Conservation (phyloP, 2,113 vertebrate species). For the Psephotus haematonotus region DNA sequence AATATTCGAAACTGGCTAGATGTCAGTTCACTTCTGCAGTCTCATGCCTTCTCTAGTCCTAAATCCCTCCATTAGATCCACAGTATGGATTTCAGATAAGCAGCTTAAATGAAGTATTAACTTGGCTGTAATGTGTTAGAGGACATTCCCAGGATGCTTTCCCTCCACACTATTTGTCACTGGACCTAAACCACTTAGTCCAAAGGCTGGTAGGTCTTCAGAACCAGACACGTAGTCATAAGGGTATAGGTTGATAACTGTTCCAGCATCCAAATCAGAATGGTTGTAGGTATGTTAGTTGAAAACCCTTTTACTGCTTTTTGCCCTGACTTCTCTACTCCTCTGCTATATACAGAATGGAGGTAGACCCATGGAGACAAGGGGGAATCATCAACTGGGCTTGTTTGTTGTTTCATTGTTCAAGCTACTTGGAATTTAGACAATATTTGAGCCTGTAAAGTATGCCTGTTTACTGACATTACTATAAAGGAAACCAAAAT, state of each 20-base stretch:
- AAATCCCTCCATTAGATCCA: neutral
- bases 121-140: neutral
- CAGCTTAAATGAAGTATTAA: neutral
- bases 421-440: neutral
- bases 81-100: slow-evolving; percentile 5
- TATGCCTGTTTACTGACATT: neutral
- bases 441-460: neutral
- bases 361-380: neutral
- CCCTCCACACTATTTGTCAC: neutral
- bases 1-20: neutral
- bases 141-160: neutral
- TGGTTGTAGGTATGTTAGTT: neutral
- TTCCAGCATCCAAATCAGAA: neutral
- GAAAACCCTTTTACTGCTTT: neutral
- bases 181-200: neutral
- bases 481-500: neutral
- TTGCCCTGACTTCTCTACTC: neutral
- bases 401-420: neutral
- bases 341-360: neutral
- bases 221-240: neutral
- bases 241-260: neutral
- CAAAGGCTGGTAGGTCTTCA: neutral
- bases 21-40: neutral
- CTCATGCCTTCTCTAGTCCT: neutral
- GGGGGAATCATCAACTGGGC: neutral